Conservation (phyloP, 2,797 vertebrate genomes). For the Spheniscus humboldti region DNA sequence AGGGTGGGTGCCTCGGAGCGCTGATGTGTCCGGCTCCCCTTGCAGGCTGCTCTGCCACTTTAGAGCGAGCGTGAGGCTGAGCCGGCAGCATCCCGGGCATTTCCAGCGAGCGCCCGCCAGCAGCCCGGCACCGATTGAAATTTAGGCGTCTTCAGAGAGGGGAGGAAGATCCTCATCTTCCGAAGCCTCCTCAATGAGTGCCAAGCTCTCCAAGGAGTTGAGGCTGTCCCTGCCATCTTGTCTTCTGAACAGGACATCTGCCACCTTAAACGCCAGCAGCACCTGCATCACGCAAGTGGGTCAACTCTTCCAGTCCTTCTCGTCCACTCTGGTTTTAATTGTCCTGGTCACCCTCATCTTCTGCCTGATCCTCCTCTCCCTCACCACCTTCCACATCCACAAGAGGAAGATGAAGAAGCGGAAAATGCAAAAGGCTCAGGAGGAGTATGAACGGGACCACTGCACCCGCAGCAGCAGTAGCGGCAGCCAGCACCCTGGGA, state of each 20-base stretch:
- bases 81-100: conserved; percentile 2
- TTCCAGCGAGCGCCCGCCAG: neutral
- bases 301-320: conserved; percentile 88
- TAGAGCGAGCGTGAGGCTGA: conserved; percentile 30
- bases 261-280: conserved; percentile 69
- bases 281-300: conserved; percentile 89
- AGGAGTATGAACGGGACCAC: conserved; percentile 96
- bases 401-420: conserved; percentile 94
- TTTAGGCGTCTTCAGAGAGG: conserved; percentile 35
- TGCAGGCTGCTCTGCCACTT: conserved; percentile 60
- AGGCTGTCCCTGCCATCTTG: conserved; percentile 82
- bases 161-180: conserved; percentile 64
- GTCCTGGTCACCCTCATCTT: conserved; percentile 90
- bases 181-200: conserved; percentile 82
- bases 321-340: conserved; percentile 90
- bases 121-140: neutral
- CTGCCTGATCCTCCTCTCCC: conserved; percentile 89
- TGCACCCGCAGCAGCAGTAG: conserved; percentile 73
- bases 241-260: conserved; percentile 81
- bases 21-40: conserved; percentile 66
- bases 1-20: neutral
- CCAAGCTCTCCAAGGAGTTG: conserved; percentile 82
- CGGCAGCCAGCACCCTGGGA: conserved; percentile 28
- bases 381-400: conserved; percentile 94
- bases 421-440: conserved; percentile 94